Evolutionary conservation across 2,888 invertebrate species (phyloP).

Genomic region (Coelogynopora nodosa): DNA sequence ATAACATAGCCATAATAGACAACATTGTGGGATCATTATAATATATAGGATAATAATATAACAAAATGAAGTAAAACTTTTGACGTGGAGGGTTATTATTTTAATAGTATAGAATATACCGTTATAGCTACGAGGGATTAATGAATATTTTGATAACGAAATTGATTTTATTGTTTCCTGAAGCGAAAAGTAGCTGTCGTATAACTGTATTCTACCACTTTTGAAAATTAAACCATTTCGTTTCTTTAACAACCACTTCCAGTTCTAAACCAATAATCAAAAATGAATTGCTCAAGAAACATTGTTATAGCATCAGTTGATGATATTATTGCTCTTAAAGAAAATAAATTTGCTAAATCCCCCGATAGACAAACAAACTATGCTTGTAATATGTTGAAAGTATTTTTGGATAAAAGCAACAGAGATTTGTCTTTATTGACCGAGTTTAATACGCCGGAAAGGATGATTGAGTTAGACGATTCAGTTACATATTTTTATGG

Average conservation of each 20-base stretch:
- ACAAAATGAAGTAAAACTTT: no score
- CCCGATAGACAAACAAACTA: no score
- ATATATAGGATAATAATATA: no score
- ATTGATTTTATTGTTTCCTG: neutral
- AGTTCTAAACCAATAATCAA: neutral
- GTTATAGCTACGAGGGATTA: neutral
- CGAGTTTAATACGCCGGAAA: neutral
- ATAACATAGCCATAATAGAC: no score
- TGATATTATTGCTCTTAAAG: neutral
- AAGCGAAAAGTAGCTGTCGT: neutral
- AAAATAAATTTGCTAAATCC: no score
- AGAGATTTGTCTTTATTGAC: neutral
- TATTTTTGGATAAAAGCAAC: neutral
- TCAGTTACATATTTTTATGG: neutral
- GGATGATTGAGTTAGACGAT: neutral
- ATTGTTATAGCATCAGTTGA: neutral
- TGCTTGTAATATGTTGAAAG: neutral
- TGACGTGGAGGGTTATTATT: neutral
- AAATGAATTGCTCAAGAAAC: neutral
- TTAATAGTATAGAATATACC: neutral
- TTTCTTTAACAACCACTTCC: neutral
- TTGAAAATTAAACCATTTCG: neutral
- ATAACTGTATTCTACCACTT: neutral
- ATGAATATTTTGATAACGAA: neutral
- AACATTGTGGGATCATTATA: no score